phyloP scores from a whole-genome alignment of 1,140 invertebrate genomes.

The Drosophila tristis region DNA sequence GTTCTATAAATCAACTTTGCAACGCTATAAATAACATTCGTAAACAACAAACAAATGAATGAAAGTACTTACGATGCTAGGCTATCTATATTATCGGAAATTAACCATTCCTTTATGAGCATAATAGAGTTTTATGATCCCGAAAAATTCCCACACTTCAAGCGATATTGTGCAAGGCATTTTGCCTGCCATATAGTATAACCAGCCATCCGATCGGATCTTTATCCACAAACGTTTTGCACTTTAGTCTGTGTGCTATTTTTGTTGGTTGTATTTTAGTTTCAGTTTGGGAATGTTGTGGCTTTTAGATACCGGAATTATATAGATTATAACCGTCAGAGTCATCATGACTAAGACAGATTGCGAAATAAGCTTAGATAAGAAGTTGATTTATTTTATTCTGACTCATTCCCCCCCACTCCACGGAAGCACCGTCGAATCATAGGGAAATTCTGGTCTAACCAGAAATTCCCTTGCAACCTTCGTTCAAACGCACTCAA shows the following conservation, averaged over 20 bases:
- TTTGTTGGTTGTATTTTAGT: background rate
- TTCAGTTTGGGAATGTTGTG: slow-evolving; percentile 7
- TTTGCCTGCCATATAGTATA: background rate
- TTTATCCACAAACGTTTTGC: no score
- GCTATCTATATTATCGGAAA: background rate
- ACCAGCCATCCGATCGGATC: background rate
- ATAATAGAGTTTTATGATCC: no score
- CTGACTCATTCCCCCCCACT: slow-evolving; percentile 21
- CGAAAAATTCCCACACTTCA: background rate
- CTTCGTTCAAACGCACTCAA: slow-evolving; percentile 53
- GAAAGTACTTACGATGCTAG: background rate
- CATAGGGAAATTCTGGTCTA: slow-evolving; percentile 4
- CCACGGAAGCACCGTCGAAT: background rate
- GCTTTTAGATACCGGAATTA: slow-evolving; percentile 10
- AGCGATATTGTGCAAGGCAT: slow-evolving; percentile 7
- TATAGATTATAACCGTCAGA: background rate
- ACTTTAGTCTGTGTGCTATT: background rate
- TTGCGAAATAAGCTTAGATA: slow-evolving; percentile 25
- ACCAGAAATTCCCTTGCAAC: slow-evolving; percentile 3
- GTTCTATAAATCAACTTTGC: no score
- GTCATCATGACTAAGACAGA: slow-evolving; percentile 16
- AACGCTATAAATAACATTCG: no score
- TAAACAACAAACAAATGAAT: no score
- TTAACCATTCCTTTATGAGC: background rate
- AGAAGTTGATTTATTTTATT: slow-evolving; percentile 21